These are phyloP conservation scores for Eumeta japonica DNA, from an alignment of 1,140 invertebrate genomes.

Conservation along the genomic window DNA sequence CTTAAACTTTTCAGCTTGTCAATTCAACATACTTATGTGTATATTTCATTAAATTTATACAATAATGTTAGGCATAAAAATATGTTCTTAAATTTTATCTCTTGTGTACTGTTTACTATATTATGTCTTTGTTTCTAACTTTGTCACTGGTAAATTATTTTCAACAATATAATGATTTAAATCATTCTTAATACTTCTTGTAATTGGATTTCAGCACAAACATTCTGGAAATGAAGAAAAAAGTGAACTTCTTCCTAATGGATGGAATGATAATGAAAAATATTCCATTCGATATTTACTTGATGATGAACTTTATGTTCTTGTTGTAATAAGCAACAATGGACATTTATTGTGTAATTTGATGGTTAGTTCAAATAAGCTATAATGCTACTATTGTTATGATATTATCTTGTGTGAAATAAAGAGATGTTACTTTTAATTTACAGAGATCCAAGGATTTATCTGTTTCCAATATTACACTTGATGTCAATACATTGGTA, in stretches of 20 bases:
- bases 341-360: conserved; percentile 65
- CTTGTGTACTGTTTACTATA: conserved; percentile 2
- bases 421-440: conserved; percentile 26
- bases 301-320: conserved; percentile 44
- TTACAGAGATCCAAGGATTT: conserved; percentile 33
- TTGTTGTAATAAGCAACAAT: conserved; percentile 25
- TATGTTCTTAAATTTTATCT: no score
- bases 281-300: conserved; percentile 23
- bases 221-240: conserved; percentile 61
- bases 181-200: no score
- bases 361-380: conserved; percentile 66
- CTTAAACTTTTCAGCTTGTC: conserved; percentile 63
- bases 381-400: conserved; percentile 30
- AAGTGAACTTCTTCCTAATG: conserved; percentile 66
- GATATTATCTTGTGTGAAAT: conserved; percentile 44
- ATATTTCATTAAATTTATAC: no score
- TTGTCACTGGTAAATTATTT: no score
- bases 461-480: conserved; percentile 23
- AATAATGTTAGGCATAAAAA: no score
- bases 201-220: conserved; percentile 58
- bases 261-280: conserved; percentile 74
- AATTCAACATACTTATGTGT: no score
- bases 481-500: conserved; percentile 19
- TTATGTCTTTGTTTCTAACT: no score
- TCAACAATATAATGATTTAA: no score